Evolutionary conservation across 2,113 vertebrate species (phyloP).

Genomic region (Trematocara marginatum): DNA sequence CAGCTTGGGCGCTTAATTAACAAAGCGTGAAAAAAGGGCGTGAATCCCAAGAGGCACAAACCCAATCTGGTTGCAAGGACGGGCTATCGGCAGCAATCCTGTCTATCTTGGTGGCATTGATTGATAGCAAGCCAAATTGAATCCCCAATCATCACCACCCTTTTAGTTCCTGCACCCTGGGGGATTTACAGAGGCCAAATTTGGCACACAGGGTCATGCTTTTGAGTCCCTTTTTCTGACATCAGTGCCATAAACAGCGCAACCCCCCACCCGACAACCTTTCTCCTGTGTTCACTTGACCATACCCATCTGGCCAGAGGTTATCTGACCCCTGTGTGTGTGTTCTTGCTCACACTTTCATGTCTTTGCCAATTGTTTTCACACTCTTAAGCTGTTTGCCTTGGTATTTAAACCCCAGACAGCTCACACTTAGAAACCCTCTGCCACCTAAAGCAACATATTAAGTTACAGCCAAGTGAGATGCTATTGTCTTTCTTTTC

Average conservation of each 20-base stretch:
- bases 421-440: slow-evolving; percentile 65
- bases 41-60: slow-evolving; percentile 57
- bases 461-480: slow-evolving; percentile 30
- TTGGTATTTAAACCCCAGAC: slow-evolving; percentile 55
- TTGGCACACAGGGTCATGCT: slow-evolving; percentile 43
- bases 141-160: slow-evolving; percentile 72
- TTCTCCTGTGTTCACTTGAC: slow-evolving; percentile 24
- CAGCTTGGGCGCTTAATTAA: slow-evolving; percentile 72
- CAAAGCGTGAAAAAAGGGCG: slow-evolving; percentile 62
- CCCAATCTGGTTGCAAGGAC: slow-evolving; percentile 54
- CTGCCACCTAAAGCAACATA: slow-evolving; percentile 45
- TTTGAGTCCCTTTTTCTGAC: slow-evolving; percentile 45
- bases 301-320: slow-evolving; percentile 63
- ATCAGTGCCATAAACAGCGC: slow-evolving; percentile 46
- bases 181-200: slow-evolving; percentile 58
- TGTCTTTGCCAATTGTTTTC: slow-evolving; percentile 68
- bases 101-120: slow-evolving; percentile 63
- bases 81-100: slow-evolving; percentile 43
- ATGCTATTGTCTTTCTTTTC: slow-evolving; percentile 9
- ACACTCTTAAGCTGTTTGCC: slow-evolving; percentile 58
- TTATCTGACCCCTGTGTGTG: slow-evolving; percentile 65
- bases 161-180: slow-evolving; percentile 56
- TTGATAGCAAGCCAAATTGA: slow-evolving; percentile 76
- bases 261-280: background rate
- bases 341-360: slow-evolving; percentile 61